Conservation (phyloP, 2,113 vertebrate species). For the Dermatemys mawii region DNA sequence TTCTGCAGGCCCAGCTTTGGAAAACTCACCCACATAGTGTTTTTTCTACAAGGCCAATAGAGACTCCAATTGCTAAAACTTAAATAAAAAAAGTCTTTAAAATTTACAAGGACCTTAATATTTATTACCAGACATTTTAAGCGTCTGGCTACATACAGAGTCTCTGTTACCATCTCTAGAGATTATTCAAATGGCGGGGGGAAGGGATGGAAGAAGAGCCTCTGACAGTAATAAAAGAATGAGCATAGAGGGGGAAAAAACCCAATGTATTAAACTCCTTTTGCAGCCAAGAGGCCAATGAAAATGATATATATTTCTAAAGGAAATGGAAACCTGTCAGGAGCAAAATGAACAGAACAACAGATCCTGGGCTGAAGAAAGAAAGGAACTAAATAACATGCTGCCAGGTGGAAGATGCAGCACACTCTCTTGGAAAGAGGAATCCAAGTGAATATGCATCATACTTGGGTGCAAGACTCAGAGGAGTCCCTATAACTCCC, state of each 20-base stretch:
- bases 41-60: conserved; percentile 58
- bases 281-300: conserved; percentile 66
- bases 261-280: conserved; percentile 72
- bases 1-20: conserved; percentile 23
- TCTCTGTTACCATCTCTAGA: conserved; percentile 33
- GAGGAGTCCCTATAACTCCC: background rate
- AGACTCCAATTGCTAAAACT: conserved; percentile 55
- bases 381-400: conserved; percentile 35
- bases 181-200: conserved; percentile 50
- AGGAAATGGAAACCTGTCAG: conserved; percentile 75
- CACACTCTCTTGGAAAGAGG: background rate
- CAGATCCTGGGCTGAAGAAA: conserved; percentile 60
- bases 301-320: conserved; percentile 75
- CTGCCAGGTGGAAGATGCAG: background rate
- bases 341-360: conserved; percentile 67
- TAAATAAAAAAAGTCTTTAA: conserved; percentile 60
- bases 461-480: background rate
- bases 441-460: accelerated
- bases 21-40: background rate
- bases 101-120: conserved; percentile 65
- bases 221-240: conserved; percentile 49
- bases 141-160: conserved; percentile 17
- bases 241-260: conserved; percentile 52
- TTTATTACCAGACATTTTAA: conserved; percentile 53
- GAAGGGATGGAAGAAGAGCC: conserved; percentile 47